Percentiles rank a stretch among this genome's conserved stretches.
Evolutionary conservation across 2,888 invertebrate genomes (phyloP).

Genomic region (Drosophila nr. medialis): DNA sequence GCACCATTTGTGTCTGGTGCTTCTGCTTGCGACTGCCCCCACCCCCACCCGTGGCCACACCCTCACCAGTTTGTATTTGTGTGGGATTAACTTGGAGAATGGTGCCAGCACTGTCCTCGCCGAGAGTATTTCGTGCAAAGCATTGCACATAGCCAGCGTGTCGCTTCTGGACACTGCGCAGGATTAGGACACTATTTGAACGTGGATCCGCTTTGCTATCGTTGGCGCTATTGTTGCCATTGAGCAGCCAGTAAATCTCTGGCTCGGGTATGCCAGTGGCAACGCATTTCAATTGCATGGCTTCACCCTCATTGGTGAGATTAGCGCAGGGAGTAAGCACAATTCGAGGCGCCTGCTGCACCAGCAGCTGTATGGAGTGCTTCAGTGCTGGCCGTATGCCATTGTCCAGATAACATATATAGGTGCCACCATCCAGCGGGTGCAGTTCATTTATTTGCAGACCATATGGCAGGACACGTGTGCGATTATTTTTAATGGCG

Average conservation of each 20-base stretch:
- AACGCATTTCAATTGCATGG: slow-evolving; percentile 86
- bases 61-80: slow-evolving; percentile 87
- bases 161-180: slow-evolving; percentile 89
- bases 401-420: slow-evolving; percentile 90
- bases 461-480: slow-evolving; percentile 85
- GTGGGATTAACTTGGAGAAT: slow-evolving; percentile 91
- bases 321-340: slow-evolving; percentile 78
- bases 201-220: slow-evolving; percentile 85
- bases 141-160: slow-evolving; percentile 95
- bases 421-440: slow-evolving; percentile 89
- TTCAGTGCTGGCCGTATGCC: slow-evolving; percentile 85
- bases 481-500: slow-evolving; percentile 84
- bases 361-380: slow-evolving; percentile 85
- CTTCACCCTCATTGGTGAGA: slow-evolving; percentile 85
- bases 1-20: slow-evolving; percentile 89
- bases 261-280: slow-evolving; percentile 90
- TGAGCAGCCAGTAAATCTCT: slow-evolving; percentile 91
- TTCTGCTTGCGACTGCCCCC: slow-evolving; percentile 62
- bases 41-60: not conserved
- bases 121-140: slow-evolving; percentile 91
- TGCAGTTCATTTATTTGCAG: slow-evolving; percentile 87
- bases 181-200: slow-evolving; percentile 86
- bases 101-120: slow-evolving; percentile 87
- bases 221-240: slow-evolving; percentile 89
- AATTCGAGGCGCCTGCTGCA: slow-evolving; percentile 85